Base-by-base conservation (phyloP, 1,140 invertebrate genomes). In the Drosophila oshimai region DNA sequence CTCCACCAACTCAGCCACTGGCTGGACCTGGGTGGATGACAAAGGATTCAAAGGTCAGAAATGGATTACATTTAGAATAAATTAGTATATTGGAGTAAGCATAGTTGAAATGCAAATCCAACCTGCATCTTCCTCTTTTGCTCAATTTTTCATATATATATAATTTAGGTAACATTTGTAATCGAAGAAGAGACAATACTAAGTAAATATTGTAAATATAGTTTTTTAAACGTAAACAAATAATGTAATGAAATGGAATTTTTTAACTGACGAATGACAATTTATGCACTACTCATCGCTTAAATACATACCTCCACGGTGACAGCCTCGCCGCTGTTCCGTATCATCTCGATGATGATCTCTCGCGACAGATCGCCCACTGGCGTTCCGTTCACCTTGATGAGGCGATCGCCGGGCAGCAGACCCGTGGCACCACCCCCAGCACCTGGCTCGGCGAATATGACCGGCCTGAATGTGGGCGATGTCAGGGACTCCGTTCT, bases 311-410 rank as follows among this genome's bases (percentile, higher is more conserved):
- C 97, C 94, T 97, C 96, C 24, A 99, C 94, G 34, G 93, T 95
- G 47, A 99, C 96, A 71, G 92, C 94, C 78, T 95, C 95, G 13
- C 95, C 95, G 33, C 96, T 97, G 41, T 95, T 95, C 68, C 96
- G 96, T 73, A 99, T 98, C 74, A 98, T 93, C 89, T 98, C 97
- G 69, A 98, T 98, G 57, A 99, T 96, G 79, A 98, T 96, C 89
- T 99, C 98, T 24, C 97, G 93, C 12, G 94, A 94, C 89, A 96
- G 95, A 36, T 95, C 95, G 88, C 97, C 96, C 0, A 99, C 97
- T 57, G 94, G 94, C 28, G 95, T 93, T 17, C 95, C 95, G 90
- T 98, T 98, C 6, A 99, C 97, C 93, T 98, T 96, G 57, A 99
- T 92, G 0, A 99, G 93, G 78, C 96, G 93, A 92, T 99, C 98